Conservation (phyloP, 2,113 vertebrate genomes). For the Nothocercus nigrocapillus region DNA sequence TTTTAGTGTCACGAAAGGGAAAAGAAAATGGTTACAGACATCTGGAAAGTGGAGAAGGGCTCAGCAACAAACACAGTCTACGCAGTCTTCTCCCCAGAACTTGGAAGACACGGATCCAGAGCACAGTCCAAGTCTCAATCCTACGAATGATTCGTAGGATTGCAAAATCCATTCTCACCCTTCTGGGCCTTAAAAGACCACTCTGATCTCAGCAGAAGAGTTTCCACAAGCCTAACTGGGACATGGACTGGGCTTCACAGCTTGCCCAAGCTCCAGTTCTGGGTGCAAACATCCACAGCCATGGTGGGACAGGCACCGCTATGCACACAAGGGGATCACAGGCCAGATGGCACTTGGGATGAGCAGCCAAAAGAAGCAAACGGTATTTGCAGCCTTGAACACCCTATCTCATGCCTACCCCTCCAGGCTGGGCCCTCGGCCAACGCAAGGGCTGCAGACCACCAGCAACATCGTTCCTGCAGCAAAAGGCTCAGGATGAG, state of each 20-base stretch:
- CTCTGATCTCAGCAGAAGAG: fast-evolving
- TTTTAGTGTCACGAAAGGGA: neutral
- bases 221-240: too few relatives aligned
- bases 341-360: neutral
- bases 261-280: too few relatives aligned
- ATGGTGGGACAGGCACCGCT: neutral
- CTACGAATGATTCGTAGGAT: neutral
- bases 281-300: too few relatives aligned
- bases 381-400: neutral
- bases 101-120: neutral
- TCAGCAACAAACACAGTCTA: neutral
- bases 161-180: neutral
- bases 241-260: neutral
- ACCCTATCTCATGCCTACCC: neutral
- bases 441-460: neutral
- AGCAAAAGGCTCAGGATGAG: too few relatives aligned
- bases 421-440: fast-evolving
- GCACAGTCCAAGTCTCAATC: neutral
- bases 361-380: neutral
- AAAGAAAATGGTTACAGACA: neutral
- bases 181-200: neutral
- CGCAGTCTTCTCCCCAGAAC: neutral
- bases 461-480: too few relatives aligned
- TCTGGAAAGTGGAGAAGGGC: neutral
- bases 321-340: too few relatives aligned